A percentile compares a stretch with the other conserved stretches of the same genome.
Conservation (phyloP, 2,888 invertebrate genomes). For the Rapana venosa region DNA sequence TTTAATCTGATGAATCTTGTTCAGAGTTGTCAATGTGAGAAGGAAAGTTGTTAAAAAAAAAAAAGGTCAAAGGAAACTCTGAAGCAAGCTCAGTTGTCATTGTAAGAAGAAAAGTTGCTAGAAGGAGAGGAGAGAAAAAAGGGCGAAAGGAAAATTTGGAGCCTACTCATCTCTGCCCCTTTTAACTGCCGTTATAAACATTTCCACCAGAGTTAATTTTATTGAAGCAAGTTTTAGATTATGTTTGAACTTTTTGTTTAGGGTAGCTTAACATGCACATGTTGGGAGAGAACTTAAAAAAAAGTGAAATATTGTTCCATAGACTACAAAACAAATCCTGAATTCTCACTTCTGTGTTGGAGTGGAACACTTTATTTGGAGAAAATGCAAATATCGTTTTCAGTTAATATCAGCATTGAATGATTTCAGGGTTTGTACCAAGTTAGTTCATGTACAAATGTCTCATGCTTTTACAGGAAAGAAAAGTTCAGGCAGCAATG, state of each 20-base stretch:
- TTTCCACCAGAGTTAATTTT: too few relatives aligned
- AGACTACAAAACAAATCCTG: too few relatives aligned
- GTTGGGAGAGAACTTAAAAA: too few relatives aligned
- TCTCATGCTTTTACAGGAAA: neutral
- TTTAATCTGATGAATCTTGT: constrained; percentile 13
- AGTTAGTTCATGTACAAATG: neutral
- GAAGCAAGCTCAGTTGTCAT: neutral
- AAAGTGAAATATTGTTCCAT: too few relatives aligned
- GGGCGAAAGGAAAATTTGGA: neutral
- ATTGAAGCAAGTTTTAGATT: too few relatives aligned
- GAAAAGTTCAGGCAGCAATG: constrained; percentile 1
- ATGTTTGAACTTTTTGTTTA: neutral
- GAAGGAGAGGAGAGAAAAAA: neutral
- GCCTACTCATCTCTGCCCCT: neutral
- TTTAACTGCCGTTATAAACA: neutral
- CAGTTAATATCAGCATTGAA: too few relatives aligned
- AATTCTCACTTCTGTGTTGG: too few relatives aligned
- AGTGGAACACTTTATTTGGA: too few relatives aligned
- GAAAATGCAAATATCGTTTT: too few relatives aligned
- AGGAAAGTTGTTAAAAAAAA: neutral
- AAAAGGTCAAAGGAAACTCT: neutral
- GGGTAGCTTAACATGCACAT: neutral
- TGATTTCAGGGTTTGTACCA: neutral
- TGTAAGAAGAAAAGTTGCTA: neutral
- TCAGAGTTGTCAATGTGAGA: constrained; percentile 16